phyloP scores from a whole-genome alignment of 2,113 vertebrate species.

The Todiramphus chloris region DNA sequence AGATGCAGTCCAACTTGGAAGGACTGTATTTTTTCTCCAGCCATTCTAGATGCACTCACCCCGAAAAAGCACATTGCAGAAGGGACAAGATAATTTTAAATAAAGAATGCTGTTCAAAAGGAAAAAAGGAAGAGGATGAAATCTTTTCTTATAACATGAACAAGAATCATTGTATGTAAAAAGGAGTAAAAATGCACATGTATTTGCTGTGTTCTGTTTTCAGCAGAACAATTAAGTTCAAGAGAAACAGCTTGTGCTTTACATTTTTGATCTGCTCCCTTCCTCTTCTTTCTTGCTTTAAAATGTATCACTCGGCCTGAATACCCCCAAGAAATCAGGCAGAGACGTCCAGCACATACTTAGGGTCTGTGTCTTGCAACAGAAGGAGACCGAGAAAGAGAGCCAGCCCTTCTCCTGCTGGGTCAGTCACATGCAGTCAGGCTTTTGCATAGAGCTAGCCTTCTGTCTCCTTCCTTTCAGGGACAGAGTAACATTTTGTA shows the following conservation, averaged over 20 bases:
- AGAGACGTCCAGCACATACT: not conserved
- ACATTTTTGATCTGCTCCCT: not conserved
- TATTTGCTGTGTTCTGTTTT: not conserved
- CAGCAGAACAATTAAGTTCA: not conserved
- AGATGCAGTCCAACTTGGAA: constrained; percentile 58
- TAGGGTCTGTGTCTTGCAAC: constrained; percentile 47
- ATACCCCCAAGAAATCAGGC: not conserved
- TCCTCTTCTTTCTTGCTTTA: constrained; percentile 36
- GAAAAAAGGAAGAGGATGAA: not conserved
- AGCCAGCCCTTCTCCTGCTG: constrained; percentile 66
- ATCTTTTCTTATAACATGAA: not conserved
- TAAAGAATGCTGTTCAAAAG: not conserved
- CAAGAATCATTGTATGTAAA: not conserved
- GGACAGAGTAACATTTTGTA: constrained; percentile 74
- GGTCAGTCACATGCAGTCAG: constrained; percentile 65
- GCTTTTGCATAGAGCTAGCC: constrained; percentile 70
- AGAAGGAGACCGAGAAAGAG: constrained; percentile 57
- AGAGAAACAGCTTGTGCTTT: constrained; percentile 19
- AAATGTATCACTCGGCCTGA: not conserved
- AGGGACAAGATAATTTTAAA: constrained; percentile 21
- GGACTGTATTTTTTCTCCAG: constrained; percentile 45
- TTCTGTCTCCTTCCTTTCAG: constrained; percentile 76
- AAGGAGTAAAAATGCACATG: not conserved
- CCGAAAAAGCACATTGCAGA: constrained; percentile 44
- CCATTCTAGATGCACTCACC: constrained; percentile 24